Evolutionary conservation across 2,797 vertebrate species (phyloP).

Genomic region (Ctenochaetus hawaiiensis): DNA sequence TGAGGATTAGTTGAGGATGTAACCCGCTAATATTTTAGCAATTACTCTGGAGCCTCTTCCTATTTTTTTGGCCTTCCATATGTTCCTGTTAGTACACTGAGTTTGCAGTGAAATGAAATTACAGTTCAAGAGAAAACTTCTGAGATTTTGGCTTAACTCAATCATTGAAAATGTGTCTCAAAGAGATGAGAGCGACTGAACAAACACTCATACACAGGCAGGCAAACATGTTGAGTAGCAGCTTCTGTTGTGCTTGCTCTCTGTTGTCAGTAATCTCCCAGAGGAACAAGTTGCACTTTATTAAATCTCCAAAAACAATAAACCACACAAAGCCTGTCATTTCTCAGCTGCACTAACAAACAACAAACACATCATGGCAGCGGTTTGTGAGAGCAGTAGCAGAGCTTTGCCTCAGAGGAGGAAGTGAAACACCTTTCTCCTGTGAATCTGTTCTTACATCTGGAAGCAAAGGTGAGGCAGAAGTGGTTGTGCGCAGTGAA

Average conservation of each 20-base stretch:
- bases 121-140: constrained; percentile 1
- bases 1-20: constrained; percentile 3
- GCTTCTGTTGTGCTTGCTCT: constrained; percentile 51
- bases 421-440: constrained; percentile 23
- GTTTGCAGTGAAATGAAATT: not conserved
- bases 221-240: constrained; percentile 34
- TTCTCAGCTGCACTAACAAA: constrained; percentile 48
- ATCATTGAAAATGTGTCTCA: constrained; percentile 20
- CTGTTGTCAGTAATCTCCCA: constrained; percentile 64
- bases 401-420: constrained; percentile 22
- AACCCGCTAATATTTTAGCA: not conserved
- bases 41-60: not conserved
- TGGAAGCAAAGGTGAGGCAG: constrained; percentile 11
- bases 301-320: constrained; percentile 66
- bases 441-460: not conserved
- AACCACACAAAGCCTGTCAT: constrained; percentile 52
- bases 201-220: constrained; percentile 7
- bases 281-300: constrained; percentile 59
- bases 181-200: not conserved
- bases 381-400: constrained; percentile 29
- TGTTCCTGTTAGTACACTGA: not conserved
- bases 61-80: not conserved
- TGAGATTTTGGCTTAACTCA: constrained; percentile 4
- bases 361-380: constrained; percentile 39
- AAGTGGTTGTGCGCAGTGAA: not conserved